phyloP scores from a whole-genome alignment of 1,140 invertebrate species.

The Drosophila orena region DNA sequence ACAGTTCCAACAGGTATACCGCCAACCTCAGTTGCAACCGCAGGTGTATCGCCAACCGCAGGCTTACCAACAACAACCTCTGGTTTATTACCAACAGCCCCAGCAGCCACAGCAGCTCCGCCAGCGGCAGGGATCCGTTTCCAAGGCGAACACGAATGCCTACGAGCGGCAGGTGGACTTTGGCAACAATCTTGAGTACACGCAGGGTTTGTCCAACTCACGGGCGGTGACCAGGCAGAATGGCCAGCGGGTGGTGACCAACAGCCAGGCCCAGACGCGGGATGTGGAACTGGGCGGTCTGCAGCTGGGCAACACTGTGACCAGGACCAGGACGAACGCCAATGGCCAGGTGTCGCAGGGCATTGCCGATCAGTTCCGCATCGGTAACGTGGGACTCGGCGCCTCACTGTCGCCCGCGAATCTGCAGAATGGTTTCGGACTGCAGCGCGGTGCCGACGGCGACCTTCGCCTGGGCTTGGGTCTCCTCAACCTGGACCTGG shows the following conservation, averaged over 20 bases:
- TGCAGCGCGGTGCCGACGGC: conserved; percentile 66
- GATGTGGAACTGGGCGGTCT: conserved; percentile 68
- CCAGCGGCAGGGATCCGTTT: conserved; percentile 60
- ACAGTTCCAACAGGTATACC: conserved; percentile 21
- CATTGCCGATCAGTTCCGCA: conserved; percentile 67
- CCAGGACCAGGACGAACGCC: conserved; percentile 61
- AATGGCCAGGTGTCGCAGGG: conserved; percentile 62
- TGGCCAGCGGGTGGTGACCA: conserved; percentile 64
- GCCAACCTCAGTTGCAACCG: conserved; percentile 7
- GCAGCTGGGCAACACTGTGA: conserved; percentile 75
- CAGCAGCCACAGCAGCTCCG: conserved; percentile 17
- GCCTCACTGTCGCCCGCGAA: conserved; percentile 70
- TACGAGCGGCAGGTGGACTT: conserved; percentile 71
- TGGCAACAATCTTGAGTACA: conserved; percentile 67
- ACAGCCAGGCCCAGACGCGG: conserved; percentile 60
- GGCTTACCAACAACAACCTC: conserved; percentile 12
- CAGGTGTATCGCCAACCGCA: conserved; percentile 10
- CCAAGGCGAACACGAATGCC: conserved; percentile 67
- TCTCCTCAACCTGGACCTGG: conserved; percentile 66
- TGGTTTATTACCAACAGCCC: conserved; percentile 21
- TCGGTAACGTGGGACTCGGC: conserved; percentile 68
- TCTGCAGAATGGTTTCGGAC: conserved; percentile 66
- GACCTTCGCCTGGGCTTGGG: conserved; percentile 66
- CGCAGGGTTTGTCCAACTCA: conserved; percentile 67
- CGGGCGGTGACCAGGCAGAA: conserved; percentile 67